Conservation (phyloP, 92 coral and sea anemone species). For the Hydrozoanthus gracilis region DNA sequence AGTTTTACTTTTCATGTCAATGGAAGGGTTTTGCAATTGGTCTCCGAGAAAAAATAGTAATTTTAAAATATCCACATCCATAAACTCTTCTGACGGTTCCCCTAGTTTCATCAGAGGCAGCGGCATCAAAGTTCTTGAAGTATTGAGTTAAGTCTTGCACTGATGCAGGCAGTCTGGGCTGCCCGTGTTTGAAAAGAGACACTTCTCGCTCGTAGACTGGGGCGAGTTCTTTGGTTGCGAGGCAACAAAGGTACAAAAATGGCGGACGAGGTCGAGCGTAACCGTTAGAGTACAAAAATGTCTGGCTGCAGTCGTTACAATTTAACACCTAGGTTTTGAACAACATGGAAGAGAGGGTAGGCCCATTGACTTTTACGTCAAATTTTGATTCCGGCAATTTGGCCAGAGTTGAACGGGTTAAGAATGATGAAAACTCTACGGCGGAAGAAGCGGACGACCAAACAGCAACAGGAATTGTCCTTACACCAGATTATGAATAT, state of each 20-base stretch:
- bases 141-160: no score
- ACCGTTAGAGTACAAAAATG: constrained; percentile 21
- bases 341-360: constrained; percentile 88
- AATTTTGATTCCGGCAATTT: constrained; percentile 98
- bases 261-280: constrained; percentile 50
- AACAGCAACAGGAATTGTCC: constrained; percentile 41
- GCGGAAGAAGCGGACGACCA: constrained; percentile 58
- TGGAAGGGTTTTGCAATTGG: neutral
- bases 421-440: constrained; percentile 66
- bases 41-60: neutral
- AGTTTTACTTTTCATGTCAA: neutral
- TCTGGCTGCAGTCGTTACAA: neutral
- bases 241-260: constrained; percentile 67
- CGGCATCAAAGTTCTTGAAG: no score
- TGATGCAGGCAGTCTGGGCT: no score
- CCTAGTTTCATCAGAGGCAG: neutral
- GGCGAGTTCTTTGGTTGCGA: constrained; percentile 66
- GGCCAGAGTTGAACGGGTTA: constrained; percentile 88
- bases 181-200: no score
- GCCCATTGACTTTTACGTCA: constrained; percentile 93
- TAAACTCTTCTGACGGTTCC: no score
- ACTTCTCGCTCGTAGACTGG: constrained; percentile 32
- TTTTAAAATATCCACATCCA: neutral
- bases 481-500: constrained; percentile 87
- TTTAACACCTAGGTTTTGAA: neutral